These are phyloP conservation scores for Zaprionus taronus DNA, from an alignment of 1,140 invertebrate genomes.

Conservation along the genomic window DNA sequence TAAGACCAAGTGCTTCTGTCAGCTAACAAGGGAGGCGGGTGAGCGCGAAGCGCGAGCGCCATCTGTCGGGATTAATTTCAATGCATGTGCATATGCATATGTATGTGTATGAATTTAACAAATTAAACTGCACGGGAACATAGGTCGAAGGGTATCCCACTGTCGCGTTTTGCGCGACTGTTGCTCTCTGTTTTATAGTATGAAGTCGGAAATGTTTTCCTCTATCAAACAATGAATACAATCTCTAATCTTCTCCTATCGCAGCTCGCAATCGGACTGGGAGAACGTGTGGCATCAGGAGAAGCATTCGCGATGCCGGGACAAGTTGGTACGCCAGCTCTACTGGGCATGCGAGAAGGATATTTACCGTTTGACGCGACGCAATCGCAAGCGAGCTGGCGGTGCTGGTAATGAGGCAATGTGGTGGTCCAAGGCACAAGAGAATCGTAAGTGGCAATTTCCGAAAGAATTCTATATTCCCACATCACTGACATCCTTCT, in stretches of 20 bases:
- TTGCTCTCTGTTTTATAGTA: too few species aligned
- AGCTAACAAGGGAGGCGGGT: too few species aligned
- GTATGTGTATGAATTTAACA: too few species aligned
- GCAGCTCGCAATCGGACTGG: slow-evolving; percentile 86
- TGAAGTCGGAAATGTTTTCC: too few species aligned
- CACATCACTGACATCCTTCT: neutral
- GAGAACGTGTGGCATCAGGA: slow-evolving; percentile 86
- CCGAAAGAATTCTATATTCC: neutral
- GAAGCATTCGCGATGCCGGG: slow-evolving; percentile 86
- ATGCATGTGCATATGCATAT: too few species aligned
- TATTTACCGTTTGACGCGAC: slow-evolving; percentile 86
- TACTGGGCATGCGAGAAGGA: slow-evolving; percentile 88
- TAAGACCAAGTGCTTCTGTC: too few species aligned
- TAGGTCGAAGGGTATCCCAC: too few species aligned
- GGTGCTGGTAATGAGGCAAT: slow-evolving; percentile 46
- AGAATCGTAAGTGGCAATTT: slow-evolving; percentile 46
- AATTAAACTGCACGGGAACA: too few species aligned
- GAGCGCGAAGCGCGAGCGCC: too few species aligned
- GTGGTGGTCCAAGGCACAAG: slow-evolving; percentile 37
- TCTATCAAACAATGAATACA: neutral
- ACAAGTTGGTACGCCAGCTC: slow-evolving; percentile 86
- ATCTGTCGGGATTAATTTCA: too few species aligned
- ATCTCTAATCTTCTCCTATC: neutral
- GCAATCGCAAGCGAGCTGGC: slow-evolving; percentile 70
- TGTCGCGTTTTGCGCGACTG: too few species aligned